Conservation (phyloP, 2,888 invertebrate species). For the Girardia tigrina region DNA sequence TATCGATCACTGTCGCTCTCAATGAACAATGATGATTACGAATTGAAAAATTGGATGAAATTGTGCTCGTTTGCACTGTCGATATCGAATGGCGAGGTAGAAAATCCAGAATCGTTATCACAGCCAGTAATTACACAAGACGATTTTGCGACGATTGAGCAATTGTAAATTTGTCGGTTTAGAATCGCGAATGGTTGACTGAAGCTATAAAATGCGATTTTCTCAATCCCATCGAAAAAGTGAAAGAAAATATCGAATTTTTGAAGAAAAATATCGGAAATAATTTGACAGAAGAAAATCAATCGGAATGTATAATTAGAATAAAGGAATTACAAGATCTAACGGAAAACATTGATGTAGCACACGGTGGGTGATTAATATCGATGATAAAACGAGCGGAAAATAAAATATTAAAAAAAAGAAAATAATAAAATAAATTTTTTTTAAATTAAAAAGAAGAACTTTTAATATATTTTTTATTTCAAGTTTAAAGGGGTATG, state of each 20-base stretch:
- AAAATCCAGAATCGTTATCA: background rate
- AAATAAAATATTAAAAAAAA: too few species aligned
- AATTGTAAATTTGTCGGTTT: background rate
- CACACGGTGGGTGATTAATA: too few species aligned
- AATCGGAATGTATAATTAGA: background rate
- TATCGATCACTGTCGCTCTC: too few species aligned
- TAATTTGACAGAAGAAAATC: background rate
- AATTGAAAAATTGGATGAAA: background rate
- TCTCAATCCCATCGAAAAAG: background rate
- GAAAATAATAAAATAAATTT: too few species aligned
- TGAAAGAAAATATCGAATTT: background rate
- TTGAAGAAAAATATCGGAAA: background rate
- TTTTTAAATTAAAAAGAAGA: too few species aligned
- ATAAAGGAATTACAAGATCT: background rate
- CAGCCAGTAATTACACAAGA: too few species aligned
- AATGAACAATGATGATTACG: background rate
- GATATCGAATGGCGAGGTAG: background rate
- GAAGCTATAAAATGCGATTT: conserved; percentile 1
- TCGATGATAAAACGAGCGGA: too few species aligned
- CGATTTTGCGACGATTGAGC: background rate
- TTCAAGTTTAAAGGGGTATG: too few species aligned
- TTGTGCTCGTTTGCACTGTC: background rate
- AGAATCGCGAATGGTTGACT: background rate
- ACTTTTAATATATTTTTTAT: too few species aligned
- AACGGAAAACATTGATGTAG: background rate